Evolutionary conservation across 2,888 invertebrate genomes (phyloP).

Genomic region (Pherbina coryleti): DNA sequence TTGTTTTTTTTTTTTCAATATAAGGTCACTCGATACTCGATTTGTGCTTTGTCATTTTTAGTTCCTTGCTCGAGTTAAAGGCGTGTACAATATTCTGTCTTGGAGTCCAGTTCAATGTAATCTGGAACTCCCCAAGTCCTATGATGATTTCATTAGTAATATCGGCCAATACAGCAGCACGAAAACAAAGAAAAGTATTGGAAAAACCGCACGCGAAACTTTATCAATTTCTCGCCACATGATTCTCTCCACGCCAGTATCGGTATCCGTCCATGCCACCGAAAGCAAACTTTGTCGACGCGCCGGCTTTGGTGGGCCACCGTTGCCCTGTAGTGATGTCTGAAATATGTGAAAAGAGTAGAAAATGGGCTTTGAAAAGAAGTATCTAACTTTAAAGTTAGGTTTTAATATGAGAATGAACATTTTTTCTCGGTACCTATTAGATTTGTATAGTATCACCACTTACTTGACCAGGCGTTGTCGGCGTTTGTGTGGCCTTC

Average conservation of each 20-base stretch:
- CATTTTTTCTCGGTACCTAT: background rate
- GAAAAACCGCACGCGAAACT: constrained; percentile 82
- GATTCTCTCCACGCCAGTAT: constrained; percentile 79
- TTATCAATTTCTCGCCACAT: constrained; percentile 85
- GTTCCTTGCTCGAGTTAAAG: background rate
- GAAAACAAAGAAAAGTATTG: constrained; percentile 82
- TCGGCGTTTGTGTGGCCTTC: constrained; percentile 71
- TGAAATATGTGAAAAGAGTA: constrained; percentile 40
- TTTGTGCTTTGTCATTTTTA: background rate
- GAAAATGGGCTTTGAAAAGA: background rate
- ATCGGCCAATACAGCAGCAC: constrained; percentile 85
- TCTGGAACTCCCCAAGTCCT: constrained; percentile 69
- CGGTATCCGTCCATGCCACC: constrained; percentile 77
- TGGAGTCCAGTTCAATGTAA: constrained; percentile 67
- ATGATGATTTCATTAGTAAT: constrained; percentile 76
- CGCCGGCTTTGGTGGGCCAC: constrained; percentile 68
- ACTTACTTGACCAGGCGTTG: constrained; percentile 69
- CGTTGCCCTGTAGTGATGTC: constrained; percentile 70
- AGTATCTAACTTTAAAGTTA: too few relatives aligned
- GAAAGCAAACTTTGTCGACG: constrained; percentile 70
- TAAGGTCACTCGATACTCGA: background rate
- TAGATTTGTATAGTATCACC: background rate
- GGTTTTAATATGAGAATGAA: too few relatives aligned
- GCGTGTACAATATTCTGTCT: constrained; percentile 2
- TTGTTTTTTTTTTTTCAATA: background rate